phyloP scores from a whole-genome alignment of 2,888 invertebrate species.

The Troglohyphantes excavatus region DNA sequence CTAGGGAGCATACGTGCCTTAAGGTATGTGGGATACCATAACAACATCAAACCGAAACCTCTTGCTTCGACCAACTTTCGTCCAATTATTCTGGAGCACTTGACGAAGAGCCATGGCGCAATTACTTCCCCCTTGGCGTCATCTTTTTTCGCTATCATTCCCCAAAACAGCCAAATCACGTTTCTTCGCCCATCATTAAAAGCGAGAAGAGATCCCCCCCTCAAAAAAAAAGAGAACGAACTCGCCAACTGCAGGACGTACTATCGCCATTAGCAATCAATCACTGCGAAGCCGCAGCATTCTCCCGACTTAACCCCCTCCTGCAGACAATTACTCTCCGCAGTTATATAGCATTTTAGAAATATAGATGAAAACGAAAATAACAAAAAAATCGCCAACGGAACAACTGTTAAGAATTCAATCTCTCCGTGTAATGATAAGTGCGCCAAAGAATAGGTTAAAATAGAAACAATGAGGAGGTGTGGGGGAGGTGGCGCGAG shows the following conservation, averaged over 20 bases:
- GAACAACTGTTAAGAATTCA: slow-evolving; percentile 48
- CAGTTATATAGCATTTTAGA: neutral
- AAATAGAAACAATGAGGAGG: slow-evolving; percentile 66
- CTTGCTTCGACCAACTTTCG: too few relatives aligned
- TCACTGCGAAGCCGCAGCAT: slow-evolving; percentile 14
- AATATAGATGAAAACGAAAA: neutral
- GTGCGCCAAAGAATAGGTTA: slow-evolving; percentile 29
- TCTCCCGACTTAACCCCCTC: neutral
- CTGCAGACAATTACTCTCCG: slow-evolving; percentile 12
- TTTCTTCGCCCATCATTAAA: neutral
- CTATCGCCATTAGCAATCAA: slow-evolving; percentile 33
- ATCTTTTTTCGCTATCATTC: too few relatives aligned
- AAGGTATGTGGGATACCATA: too few relatives aligned
- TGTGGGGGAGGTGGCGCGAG: neutral
- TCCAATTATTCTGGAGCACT: too few relatives aligned
- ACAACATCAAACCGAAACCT: too few relatives aligned
- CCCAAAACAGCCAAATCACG: neutral
- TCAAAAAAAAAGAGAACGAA: too few relatives aligned
- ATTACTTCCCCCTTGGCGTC: too few relatives aligned
- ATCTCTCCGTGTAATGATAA: slow-evolving; percentile 35
- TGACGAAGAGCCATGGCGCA: too few relatives aligned
- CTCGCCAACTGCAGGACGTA: neutral
- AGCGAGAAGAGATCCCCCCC: neutral
- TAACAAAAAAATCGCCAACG: neutral
- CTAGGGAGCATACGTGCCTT: too few relatives aligned